A percentile compares a stretch with the other conserved stretches of the same genome.
These are phyloP conservation scores for Lasioglossum morio DNA, from an alignment of 2,888 invertebrate genomes.

Conservation along the genomic window DNA sequence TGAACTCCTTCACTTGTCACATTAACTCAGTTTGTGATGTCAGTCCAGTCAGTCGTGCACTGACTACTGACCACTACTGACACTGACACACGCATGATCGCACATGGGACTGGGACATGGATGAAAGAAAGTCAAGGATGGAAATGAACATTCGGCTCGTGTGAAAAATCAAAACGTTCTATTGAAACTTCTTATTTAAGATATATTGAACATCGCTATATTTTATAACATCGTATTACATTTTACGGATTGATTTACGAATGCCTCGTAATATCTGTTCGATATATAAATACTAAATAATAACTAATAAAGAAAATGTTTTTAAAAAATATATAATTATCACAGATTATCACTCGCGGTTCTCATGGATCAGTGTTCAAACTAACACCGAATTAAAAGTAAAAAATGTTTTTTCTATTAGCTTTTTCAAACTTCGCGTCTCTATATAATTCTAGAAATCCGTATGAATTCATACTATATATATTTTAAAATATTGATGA, in stretches of 20 bases:
- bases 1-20: conserved; percentile 35
- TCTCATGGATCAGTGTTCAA: background rate
- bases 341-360: background rate
- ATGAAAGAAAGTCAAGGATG: conserved; percentile 41
- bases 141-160: conserved; percentile 1
- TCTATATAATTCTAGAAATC: background rate
- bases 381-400: background rate
- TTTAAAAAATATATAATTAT: background rate
- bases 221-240: background rate
- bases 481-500: conserved; percentile 52
- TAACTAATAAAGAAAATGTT: background rate
- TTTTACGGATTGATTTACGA: background rate
- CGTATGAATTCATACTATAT: too few relatives aligned
- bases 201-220: too few relatives aligned
- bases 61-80: too few relatives aligned
- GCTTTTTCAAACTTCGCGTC: background rate
- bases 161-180: background rate
- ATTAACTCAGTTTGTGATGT: conserved; percentile 28
- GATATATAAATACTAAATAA: background rate
- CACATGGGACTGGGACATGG: background rate
- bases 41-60: conserved; percentile 13
- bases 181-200: too few relatives aligned
- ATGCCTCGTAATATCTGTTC: background rate
- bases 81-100: conserved; percentile 14
- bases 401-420: background rate